Conservation (phyloP, 2,888 invertebrate species). For the Melanophora roralis region DNA sequence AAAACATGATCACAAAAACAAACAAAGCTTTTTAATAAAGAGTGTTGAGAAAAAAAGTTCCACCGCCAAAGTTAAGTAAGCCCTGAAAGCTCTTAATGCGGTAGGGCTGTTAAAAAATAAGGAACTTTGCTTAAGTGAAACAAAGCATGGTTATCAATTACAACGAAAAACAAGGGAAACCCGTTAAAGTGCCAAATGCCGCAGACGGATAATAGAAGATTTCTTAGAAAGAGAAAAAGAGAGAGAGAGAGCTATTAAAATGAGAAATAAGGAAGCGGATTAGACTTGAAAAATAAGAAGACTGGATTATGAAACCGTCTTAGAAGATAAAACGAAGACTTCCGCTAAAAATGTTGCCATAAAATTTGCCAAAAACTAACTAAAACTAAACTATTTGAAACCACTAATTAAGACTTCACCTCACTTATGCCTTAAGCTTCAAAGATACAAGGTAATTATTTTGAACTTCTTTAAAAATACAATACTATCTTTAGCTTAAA, state of each 20-base stretch:
- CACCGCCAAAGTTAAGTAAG: not conserved
- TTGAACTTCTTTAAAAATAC: not conserved
- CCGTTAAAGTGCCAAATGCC: constrained; percentile 46
- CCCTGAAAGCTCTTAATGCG: not conserved
- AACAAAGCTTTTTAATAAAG: constrained; percentile 47
- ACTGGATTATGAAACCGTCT: constrained; percentile 61
- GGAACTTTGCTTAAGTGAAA: not conserved
- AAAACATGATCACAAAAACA: not conserved
- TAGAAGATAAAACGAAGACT: constrained; percentile 35
- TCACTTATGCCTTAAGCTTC: constrained; percentile 30
- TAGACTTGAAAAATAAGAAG: constrained; percentile 25
- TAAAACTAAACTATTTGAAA: constrained; percentile 2
- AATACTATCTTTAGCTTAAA: not conserved
- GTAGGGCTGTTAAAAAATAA: not conserved
- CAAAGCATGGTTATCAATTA: not conserved
- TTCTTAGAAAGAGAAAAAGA: too few species aligned
- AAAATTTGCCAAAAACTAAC: not conserved
- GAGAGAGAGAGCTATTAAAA: not conserved
- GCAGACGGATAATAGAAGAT: constrained; percentile 45
- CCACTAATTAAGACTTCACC: constrained; percentile 39
- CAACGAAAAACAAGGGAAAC: not conserved
- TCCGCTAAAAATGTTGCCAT: not conserved
- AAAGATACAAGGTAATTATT: constrained; percentile 51
- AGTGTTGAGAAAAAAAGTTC: constrained; percentile 48
- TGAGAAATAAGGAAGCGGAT: constrained; percentile 18